A percentile compares a stretch with the other conserved stretches of the same genome.
phyloP scores from a whole-genome alignment of 1,140 invertebrate genomes.

The Pseudomyrmex flavicornis region DNA sequence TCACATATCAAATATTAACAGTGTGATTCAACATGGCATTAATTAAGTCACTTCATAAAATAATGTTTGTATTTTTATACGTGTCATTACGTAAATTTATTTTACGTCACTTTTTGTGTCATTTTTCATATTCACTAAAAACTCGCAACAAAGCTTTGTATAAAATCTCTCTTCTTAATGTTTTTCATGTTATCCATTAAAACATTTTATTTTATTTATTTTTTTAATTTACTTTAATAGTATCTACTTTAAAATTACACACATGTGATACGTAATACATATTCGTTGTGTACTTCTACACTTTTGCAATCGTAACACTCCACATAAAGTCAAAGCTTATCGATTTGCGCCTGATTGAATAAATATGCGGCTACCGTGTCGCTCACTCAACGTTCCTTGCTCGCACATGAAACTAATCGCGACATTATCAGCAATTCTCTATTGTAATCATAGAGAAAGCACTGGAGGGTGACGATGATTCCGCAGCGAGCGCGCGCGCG shows the following conservation, averaged over 20 bases:
- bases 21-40: background rate
- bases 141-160: background rate
- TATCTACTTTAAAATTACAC: background rate
- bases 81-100: background rate
- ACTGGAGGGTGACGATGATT: slow-evolving; percentile 5
- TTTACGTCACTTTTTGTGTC: background rate
- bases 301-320: background rate
- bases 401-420: slow-evolving; percentile 21
- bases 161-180: background rate
- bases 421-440: slow-evolving; percentile 28
- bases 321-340: background rate
- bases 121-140: background rate
- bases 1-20: background rate
- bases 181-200: background rate
- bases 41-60: background rate
- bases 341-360: background rate
- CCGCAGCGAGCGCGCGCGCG: background rate
- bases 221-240: background rate
- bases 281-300: background rate
- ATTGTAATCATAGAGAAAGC: slow-evolving; percentile 48
- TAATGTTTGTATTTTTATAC: background rate
- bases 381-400: slow-evolving; percentile 10
- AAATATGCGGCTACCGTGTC: background rate
- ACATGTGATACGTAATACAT: background rate
- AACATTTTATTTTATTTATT: background rate